These are phyloP conservation scores for Lethocerus indicus DNA, from an alignment of 1,140 invertebrate species.

Conservation along the genomic window DNA sequence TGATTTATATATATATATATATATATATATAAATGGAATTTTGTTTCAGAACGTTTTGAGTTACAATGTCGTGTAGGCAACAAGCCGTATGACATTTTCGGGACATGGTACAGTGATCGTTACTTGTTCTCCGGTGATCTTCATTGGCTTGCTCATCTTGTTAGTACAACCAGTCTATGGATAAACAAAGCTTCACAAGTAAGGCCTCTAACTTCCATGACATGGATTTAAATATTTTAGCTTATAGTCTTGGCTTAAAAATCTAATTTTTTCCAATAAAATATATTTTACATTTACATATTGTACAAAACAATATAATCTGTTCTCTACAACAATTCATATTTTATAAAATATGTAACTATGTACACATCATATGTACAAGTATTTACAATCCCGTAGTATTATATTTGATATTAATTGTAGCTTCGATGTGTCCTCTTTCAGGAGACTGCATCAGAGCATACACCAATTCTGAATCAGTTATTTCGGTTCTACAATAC, in stretches of 20 bases:
- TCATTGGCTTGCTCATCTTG: slow-evolving; percentile 59
- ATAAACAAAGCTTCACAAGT: slow-evolving; percentile 65
- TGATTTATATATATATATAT: no score
- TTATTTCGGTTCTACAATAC: slow-evolving; percentile 66
- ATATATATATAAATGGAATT: no score
- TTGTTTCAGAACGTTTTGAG: slow-evolving; percentile 38
- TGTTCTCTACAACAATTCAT: no score
- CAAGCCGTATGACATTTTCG: slow-evolving; percentile 80
- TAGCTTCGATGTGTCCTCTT: background rate
- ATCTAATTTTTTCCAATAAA: no score
- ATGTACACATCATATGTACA: no score
- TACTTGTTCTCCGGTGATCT: slow-evolving; percentile 67
- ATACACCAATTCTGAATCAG: slow-evolving; percentile 62
- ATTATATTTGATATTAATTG: background rate
- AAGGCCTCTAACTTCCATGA: no score
- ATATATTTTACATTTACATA: no score
- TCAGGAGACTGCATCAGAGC: slow-evolving; percentile 52
- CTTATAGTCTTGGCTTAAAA: no score
- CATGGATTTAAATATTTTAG: no score
- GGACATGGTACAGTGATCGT: slow-evolving; percentile 73
- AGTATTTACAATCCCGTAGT: no score
- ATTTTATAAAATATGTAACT: no score
- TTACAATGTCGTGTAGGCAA: slow-evolving; percentile 67
- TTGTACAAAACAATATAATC: no score
- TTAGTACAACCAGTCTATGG: slow-evolving; percentile 64